phyloP scores from a whole-genome alignment of 2,797 vertebrate genomes.

The Sternotherus odoratus region DNA sequence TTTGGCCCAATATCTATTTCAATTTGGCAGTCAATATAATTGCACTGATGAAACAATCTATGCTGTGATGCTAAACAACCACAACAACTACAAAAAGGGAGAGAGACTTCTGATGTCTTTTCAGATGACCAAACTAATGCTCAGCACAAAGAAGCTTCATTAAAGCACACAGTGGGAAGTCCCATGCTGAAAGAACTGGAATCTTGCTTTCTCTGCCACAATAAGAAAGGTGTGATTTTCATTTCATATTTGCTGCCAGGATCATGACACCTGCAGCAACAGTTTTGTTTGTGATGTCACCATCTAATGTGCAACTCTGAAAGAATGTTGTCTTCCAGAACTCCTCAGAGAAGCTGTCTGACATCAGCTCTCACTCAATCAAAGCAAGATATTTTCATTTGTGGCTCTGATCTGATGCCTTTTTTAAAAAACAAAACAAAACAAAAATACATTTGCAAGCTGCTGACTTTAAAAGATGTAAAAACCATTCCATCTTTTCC shows the following conservation, averaged over 20 bases:
- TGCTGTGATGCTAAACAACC: neutral
- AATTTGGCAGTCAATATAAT: neutral
- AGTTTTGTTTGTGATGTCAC: neutral
- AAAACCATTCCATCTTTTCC: constrained; percentile 25
- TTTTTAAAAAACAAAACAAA: constrained; percentile 28
- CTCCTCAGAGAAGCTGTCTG: neutral
- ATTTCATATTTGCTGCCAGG: neutral
- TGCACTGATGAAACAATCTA: neutral
- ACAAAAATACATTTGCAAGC: neutral
- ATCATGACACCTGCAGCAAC: neutral
- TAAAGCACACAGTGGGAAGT: neutral
- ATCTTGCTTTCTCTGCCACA: neutral
- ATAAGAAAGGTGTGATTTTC: neutral
- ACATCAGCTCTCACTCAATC: constrained; percentile 19
- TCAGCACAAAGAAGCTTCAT: neutral
- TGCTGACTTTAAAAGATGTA: constrained; percentile 51
- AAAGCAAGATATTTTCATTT: constrained; percentile 2
- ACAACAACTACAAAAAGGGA: neutral
- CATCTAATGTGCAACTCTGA: neutral
- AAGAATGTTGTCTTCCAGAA: constrained; percentile 9
- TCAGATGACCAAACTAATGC: neutral
- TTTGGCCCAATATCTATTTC: neutral
- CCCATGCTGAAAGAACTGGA: neutral
- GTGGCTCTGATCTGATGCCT: constrained; percentile 10
- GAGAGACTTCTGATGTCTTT: constrained; percentile 18